Percentiles rank a stretch among this genome's conserved stretches.
Evolutionary conservation across 1,140 invertebrate genomes (phyloP).

Genomic region (Plutomurus gul): DNA sequence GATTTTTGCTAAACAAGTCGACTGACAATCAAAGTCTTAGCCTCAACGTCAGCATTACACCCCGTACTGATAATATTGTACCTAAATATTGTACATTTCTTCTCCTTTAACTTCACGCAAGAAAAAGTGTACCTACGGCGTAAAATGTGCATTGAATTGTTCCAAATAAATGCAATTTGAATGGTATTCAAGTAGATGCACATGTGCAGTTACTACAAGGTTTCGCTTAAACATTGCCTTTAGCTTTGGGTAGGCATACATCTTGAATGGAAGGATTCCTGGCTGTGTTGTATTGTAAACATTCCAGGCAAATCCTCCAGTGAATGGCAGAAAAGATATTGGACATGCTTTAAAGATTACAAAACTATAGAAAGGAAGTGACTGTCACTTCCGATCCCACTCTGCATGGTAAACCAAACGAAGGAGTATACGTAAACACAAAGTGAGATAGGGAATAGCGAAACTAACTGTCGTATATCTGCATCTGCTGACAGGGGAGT

Average conservation of each 20-base stretch:
- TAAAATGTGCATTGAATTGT: constrained; percentile 11
- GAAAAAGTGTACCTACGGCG: no score
- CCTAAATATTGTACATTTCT: no score
- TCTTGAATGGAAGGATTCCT: no score
- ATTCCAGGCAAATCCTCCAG: no score
- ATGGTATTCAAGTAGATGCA: background rate
- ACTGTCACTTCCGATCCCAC: constrained; percentile 5
- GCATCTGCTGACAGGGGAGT: background rate
- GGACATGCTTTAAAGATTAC: background rate
- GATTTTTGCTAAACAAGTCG: no score
- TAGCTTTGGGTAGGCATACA: no score
- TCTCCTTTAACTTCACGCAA: no score
- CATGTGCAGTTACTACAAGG: background rate
- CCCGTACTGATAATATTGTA: no score
- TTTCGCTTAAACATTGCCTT: no score
- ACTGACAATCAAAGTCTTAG: no score
- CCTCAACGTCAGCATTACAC: no score
- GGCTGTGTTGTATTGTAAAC: no score
- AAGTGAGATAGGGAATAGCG: background rate
- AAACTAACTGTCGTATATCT: background rate
- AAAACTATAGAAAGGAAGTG: constrained; percentile 13
- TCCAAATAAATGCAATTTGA: background rate
- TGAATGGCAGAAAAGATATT: background rate
- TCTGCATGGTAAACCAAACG: background rate
- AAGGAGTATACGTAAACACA: background rate